phyloP scores from a whole-genome alignment of 2,113 vertebrate species.

The Cyprinodon brontotheroides region DNA sequence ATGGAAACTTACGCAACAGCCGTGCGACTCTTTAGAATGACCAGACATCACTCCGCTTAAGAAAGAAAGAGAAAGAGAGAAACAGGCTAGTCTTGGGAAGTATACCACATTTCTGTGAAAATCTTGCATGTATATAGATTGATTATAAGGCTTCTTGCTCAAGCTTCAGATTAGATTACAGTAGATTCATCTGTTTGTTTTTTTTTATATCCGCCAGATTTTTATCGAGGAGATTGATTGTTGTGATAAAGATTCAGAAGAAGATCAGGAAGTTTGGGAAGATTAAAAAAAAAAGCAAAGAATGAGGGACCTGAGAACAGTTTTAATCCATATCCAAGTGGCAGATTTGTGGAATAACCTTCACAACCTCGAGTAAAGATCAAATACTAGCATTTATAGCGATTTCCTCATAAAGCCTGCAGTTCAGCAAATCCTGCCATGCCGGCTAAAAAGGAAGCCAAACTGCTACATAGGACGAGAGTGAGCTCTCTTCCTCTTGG shows the following conservation, averaged over 20 bases:
- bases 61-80: not conserved
- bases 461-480: not conserved
- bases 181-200: not conserved
- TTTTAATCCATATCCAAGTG: not conserved
- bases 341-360: not conserved
- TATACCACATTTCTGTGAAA: too few relatives aligned
- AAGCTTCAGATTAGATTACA: not conserved
- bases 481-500: not conserved
- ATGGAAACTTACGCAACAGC: not conserved
- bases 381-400: not conserved
- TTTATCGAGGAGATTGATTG: not conserved
- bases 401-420: not conserved
- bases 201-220: not conserved
- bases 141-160: not conserved
- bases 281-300: not conserved
- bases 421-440: not conserved
- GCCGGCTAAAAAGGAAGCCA: not conserved
- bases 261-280: not conserved
- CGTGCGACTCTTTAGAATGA: too few relatives aligned
- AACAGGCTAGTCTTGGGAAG: not conserved
- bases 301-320: not conserved
- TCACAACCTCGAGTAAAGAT: not conserved
- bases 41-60: not conserved
- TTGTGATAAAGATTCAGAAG: not conserved
- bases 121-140: not conserved